Evolutionary conservation across 2,113 vertebrate genomes (phyloP).

Genomic region (Garra rufa): DNA sequence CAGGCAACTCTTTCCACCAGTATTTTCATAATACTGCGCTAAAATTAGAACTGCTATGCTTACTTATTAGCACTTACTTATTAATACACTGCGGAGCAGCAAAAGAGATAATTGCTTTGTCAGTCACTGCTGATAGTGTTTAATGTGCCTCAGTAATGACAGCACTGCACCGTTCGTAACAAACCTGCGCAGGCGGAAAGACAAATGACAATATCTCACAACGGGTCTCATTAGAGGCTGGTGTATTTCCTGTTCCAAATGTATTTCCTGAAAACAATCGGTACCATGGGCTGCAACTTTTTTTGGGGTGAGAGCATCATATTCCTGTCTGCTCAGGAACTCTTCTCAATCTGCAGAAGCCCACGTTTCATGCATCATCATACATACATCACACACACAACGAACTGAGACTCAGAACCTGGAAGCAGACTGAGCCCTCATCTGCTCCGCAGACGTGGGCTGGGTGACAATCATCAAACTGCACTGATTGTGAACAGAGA

Average conservation of each 20-base stretch:
- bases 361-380: slow-evolving; percentile 26
- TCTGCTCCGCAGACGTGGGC: slow-evolving; percentile 38
- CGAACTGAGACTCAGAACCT: slow-evolving; percentile 9
- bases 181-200: background rate
- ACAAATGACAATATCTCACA: slow-evolving; percentile 34
- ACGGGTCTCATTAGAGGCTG: slow-evolving; percentile 41
- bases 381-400: slow-evolving; percentile 9
- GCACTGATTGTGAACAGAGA: background rate
- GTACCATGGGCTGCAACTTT: background rate
- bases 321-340: background rate
- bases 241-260: background rate
- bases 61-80: slow-evolving; percentile 29
- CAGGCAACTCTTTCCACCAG: background rate
- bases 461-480: slow-evolving; percentile 34
- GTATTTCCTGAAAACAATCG: background rate
- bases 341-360: slow-evolving; percentile 18
- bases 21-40: background rate
- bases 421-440: slow-evolving; percentile 23
- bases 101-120: slow-evolving; percentile 16
- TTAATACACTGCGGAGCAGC: slow-evolving; percentile 21
- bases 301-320: background rate
- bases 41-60: slow-evolving; percentile 17
- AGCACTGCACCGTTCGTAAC: background rate
- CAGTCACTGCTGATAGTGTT: slow-evolving; percentile 33
- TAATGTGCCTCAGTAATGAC: slow-evolving; percentile 37